Conservation (phyloP, 2,113 vertebrate species). For the Bombycilla garrulus region DNA sequence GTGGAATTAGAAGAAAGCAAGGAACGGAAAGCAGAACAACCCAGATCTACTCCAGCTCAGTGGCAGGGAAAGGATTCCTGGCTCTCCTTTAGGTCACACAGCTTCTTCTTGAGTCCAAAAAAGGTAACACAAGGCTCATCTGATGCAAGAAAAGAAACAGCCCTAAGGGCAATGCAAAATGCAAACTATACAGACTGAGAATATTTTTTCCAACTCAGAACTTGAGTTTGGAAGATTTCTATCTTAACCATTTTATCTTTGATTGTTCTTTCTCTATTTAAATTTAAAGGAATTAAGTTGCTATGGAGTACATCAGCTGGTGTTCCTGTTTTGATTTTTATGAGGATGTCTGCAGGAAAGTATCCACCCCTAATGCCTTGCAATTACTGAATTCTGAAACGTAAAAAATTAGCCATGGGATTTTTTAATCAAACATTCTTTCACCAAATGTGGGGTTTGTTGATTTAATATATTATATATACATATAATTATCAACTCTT, state of each 20-base stretch:
- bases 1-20: neutral
- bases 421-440: neutral
- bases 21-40: neutral
- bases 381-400: neutral
- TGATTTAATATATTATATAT: neutral
- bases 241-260: neutral
- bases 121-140: neutral
- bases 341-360: neutral
- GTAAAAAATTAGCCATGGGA: neutral
- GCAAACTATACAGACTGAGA: neutral
- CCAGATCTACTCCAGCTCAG: neutral
- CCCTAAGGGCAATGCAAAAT: neutral
- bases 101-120: neutral
- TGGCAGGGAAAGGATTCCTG: neutral
- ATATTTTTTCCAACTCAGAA: neutral
- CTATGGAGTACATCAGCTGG: neutral
- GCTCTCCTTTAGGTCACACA: neutral
- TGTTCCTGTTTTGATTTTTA: neutral
- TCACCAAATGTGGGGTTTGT: neutral
- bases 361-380: neutral
- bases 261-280: neutral
- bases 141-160: neutral
- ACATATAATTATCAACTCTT: neutral
- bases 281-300: neutral
- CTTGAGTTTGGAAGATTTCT: neutral